Evolutionary conservation across 2,888 invertebrate genomes (phyloP), one percentile per base, ranked within the genome.

Genomic region (Punctoribates punctum): DNA sequence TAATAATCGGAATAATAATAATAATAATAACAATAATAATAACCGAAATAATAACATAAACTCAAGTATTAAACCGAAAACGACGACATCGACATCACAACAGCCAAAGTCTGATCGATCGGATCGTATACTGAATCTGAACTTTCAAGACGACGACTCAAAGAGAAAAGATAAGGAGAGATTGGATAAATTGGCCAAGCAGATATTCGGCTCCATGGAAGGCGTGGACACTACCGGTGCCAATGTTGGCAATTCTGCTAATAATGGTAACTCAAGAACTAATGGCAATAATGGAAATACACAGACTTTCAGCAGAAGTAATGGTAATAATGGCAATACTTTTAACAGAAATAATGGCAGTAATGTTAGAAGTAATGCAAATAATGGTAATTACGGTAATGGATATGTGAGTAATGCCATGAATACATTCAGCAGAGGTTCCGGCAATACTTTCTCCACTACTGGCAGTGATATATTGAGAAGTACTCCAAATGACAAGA

Each of bases 61-160:
- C 42, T 42, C 9, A 48, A 72, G 23, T 72, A 72, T 48, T 72
- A 67, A 67, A 67, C 67, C 67, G 11, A 67, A 67, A 67, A 42
- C 17, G 6, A 27, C 15, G 0, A 42, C 67, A 15, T 34, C 34
- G 9, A 20, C 67, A 15, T 15, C 15, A 34, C 20, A 70, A 15
- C 72, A 72, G 48, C 25, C 48, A 72, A 72, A 72, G 38, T 5
- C 72, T 25, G 72, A 72, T 46, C 46, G 70, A 38, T 20, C 46
- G 2, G 46, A 38, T 70, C 38, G 46, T 6, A 25, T 72, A 2
- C 17, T 48, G 0, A 48, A 11, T 17, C 46, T 48, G 1, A 46
- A 48, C 13, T 67, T 67, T 20, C 65, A 67, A 38, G 46, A 48
- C 17, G 11, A 23, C 0, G 72, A 72, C n/a, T 17, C 42, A 1